Percentiles rank a stretch among this genome's conserved stretches.
These are phyloP conservation scores for Bucorvus abyssinicus DNA, from an alignment of 2,797 vertebrate species.

Conservation along the genomic window DNA sequence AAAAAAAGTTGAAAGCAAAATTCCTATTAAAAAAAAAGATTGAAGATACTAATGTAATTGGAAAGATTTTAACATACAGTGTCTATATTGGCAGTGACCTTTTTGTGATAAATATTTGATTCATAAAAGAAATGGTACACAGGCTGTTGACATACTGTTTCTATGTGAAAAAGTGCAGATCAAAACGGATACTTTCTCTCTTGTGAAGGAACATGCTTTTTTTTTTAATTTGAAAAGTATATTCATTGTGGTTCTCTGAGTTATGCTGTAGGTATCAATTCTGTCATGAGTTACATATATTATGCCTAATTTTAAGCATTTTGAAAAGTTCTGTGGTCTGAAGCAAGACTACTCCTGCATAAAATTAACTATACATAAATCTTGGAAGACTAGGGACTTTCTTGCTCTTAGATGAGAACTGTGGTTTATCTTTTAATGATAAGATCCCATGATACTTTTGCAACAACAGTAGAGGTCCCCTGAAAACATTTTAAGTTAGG, in stretches of 20 bases:
- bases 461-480: not conserved
- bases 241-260: not conserved
- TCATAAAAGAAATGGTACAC: not conserved
- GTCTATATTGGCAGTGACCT: not conserved
- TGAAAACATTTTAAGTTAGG: not conserved
- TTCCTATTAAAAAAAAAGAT: not conserved
- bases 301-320: not conserved
- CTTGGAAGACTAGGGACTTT: not conserved
- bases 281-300: not conserved
- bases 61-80: not conserved
- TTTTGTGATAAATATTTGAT: not conserved
- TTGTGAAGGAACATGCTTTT: not conserved
- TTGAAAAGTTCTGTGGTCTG: not conserved
- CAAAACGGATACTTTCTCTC: not conserved
- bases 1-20: not conserved
- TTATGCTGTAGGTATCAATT: not conserved
- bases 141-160: not conserved
- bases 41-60: not conserved
- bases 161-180: not conserved
- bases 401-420: not conserved
- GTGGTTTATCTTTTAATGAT: slow-evolving; percentile 6
- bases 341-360: not conserved
- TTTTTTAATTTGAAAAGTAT: not conserved
- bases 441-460: not conserved
- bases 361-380: not conserved